Evolutionary conservation across 2,888 invertebrate species (phyloP).

Genomic region (Octonoba sinensis): DNA sequence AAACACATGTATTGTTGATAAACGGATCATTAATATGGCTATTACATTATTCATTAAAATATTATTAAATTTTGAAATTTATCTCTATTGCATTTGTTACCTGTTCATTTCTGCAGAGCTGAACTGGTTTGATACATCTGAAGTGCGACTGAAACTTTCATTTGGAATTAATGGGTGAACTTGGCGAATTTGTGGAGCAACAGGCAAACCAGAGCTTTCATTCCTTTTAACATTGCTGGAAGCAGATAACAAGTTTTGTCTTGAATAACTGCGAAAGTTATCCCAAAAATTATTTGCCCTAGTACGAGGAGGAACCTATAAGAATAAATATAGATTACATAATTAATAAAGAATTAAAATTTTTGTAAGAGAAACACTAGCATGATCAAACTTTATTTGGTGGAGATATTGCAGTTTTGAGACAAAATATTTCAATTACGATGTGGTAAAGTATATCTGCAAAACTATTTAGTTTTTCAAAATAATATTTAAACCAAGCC

Average conservation of each 20-base stretch:
- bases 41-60: too few species aligned
- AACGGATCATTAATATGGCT: too few species aligned
- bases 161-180: constrained; percentile 49
- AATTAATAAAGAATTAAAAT: background rate
- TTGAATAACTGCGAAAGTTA: constrained; percentile 90
- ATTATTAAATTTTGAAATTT: too few species aligned
- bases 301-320: constrained; percentile 89
- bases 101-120: constrained; percentile 2
- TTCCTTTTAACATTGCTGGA: constrained; percentile 60
- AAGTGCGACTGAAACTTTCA: constrained; percentile 11
- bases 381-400: too few species aligned
- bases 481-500: too few species aligned
- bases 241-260: constrained; percentile 81
- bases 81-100: background rate
- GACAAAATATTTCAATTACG: too few species aligned
- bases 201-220: constrained; percentile 37
- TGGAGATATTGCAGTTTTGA: too few species aligned
- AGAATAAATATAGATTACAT: background rate
- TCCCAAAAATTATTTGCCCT: constrained; percentile 95
- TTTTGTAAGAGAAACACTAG: background rate
- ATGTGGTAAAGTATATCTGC: too few species aligned
- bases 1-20: too few species aligned
- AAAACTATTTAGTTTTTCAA: too few species aligned
- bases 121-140: background rate
- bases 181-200: constrained; percentile 39